A percentile compares a stretch with the other conserved stretches of the same genome.
Conservation (phyloP, 2,797 vertebrate species). For the Pitangus sulphuratus region DNA sequence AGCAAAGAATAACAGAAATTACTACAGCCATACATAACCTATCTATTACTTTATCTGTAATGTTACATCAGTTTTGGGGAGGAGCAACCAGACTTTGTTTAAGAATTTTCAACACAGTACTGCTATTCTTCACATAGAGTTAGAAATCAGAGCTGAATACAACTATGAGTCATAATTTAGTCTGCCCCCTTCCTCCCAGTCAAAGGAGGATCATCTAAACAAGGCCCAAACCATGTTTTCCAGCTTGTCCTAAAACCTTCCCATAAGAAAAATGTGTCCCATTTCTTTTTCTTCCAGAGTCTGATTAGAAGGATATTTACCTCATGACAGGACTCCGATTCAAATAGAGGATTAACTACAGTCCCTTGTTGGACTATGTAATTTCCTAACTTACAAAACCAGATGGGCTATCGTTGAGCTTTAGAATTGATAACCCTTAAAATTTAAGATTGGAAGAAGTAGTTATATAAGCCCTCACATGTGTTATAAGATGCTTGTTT, state of each 20-base stretch:
- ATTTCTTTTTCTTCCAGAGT: background rate
- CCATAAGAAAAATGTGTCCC: background rate
- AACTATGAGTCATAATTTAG: background rate
- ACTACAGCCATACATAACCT: rapidly evolving
- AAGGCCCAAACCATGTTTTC: background rate
- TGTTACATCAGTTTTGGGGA: background rate
- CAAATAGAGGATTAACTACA: background rate
- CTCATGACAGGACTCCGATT: background rate
- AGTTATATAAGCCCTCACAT: background rate
- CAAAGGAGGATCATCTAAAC: background rate
- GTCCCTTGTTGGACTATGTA: background rate
- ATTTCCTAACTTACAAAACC: background rate
- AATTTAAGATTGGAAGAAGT: background rate
- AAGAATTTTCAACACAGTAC: background rate
- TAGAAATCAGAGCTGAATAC: background rate
- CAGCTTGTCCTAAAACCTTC: background rate
- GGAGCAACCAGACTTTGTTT: background rate
- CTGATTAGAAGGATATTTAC: background rate
- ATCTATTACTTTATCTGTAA: background rate
- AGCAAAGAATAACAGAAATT: background rate
- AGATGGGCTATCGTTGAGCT: background rate
- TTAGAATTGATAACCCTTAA: background rate
- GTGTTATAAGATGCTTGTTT: background rate
- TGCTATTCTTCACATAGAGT: background rate
- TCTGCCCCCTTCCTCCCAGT: background rate